Conservation (phyloP, 2,797 vertebrate species). For the Hafferia zeledoni region DNA sequence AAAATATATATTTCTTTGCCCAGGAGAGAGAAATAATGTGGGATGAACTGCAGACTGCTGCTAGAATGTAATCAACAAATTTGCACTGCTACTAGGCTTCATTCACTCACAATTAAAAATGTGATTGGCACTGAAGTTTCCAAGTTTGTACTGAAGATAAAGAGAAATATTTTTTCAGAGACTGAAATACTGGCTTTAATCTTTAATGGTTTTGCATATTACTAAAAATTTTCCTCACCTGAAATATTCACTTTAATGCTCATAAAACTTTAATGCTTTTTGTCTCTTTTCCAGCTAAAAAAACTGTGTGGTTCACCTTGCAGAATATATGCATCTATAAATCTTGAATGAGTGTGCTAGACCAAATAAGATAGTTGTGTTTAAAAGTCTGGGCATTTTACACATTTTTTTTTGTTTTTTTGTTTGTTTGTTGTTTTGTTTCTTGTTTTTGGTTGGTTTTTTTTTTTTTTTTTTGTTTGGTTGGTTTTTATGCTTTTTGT, state of each 20-base stretch:
- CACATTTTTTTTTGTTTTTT: neutral
- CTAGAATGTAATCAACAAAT: neutral
- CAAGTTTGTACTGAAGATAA: neutral
- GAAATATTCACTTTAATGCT: neutral
- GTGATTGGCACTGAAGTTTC: neutral
- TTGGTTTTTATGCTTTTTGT: neutral
- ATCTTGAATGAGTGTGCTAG: neutral
- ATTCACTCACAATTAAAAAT: neutral
- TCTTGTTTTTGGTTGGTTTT: no score
- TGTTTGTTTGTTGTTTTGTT: neutral
- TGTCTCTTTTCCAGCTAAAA: neutral
- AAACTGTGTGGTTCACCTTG: neutral
- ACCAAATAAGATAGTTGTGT: neutral
- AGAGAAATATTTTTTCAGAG: neutral
- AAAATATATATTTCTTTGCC: neutral
- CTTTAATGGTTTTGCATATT: neutral
- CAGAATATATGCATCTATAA: neutral
- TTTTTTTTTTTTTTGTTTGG: no score
- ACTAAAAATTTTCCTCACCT: neutral
- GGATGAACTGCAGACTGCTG: neutral
- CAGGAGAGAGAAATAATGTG: neutral
- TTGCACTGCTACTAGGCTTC: neutral
- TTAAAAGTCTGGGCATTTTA: neutral
- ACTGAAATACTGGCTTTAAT: neutral
- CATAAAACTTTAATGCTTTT: neutral